Conservation (phyloP, 2,113 vertebrate species). For the Pseudonaja textilis region DNA sequence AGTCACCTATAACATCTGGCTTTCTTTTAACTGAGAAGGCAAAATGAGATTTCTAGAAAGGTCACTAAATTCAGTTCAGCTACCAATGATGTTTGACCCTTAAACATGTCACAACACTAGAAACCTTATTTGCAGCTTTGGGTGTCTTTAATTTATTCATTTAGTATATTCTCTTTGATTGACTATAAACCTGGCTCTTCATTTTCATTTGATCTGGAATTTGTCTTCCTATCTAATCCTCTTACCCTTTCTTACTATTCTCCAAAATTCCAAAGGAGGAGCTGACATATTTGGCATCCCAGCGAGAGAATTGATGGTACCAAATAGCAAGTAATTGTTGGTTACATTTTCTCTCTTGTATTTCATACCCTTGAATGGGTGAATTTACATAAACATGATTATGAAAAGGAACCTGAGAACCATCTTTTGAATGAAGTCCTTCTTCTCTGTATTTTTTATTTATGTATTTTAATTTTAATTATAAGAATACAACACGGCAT, state of each 20-base stretch:
- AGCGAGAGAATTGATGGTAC: neutral
- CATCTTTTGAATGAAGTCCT: neutral
- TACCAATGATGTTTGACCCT: neutral
- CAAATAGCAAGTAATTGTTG: neutral
- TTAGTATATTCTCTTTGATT: neutral
- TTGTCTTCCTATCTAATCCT: neutral
- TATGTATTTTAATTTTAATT: too few species aligned
- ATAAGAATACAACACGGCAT: too few species aligned
- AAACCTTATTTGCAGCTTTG: neutral
- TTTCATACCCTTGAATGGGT: neutral
- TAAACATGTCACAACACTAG: neutral
- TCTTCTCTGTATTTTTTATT: neutral
- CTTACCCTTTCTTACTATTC: neutral
- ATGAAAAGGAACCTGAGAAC: neutral
- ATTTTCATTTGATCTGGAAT: neutral
- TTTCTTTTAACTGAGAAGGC: neutral
- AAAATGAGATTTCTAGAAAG: neutral
- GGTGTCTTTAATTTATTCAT: neutral
- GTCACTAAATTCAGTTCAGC: neutral
- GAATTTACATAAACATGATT: neutral
- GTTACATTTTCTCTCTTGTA: neutral
- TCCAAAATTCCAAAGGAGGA: neutral
- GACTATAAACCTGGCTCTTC: neutral
- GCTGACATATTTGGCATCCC: neutral
- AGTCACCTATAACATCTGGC: neutral